Conservation (phyloP, 2,797 vertebrate species). For the Sitta carolinensis region DNA sequence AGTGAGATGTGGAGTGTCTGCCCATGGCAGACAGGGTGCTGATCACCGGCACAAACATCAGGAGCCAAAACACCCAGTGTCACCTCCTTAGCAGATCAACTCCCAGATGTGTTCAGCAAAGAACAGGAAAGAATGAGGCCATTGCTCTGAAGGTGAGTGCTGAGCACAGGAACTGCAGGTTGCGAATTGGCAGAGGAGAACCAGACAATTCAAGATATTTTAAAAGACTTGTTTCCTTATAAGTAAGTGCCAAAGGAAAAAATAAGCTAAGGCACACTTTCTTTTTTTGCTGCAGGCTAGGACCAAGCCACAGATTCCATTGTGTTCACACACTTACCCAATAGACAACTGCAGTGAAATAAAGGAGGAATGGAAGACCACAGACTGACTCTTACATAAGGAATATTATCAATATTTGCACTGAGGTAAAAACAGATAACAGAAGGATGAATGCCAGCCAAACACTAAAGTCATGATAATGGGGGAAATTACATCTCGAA, state of each 20-base stretch:
- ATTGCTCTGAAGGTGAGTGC: not conserved
- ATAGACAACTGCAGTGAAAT: not conserved
- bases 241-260: not conserved
- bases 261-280: not conserved
- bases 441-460: not conserved
- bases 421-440: not conserved
- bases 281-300: not conserved
- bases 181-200: not conserved
- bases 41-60: not conserved
- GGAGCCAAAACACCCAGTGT: not conserved
- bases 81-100: not conserved
- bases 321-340: not conserved
- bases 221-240: not conserved
- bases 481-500: not conserved
- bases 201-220: not conserved
- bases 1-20: not conserved
- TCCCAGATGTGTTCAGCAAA: not conserved
- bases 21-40: not conserved
- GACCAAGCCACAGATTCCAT: not conserved
- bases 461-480: not conserved
- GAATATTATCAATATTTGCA: not conserved
- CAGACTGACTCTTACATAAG: not conserved
- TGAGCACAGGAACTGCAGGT: not conserved
- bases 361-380: not conserved
- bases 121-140: not conserved